Percentiles rank a stretch among this genome's conserved stretches.
Conservation (phyloP, 2,888 invertebrate genomes). For the Prenolepis imparis region DNA sequence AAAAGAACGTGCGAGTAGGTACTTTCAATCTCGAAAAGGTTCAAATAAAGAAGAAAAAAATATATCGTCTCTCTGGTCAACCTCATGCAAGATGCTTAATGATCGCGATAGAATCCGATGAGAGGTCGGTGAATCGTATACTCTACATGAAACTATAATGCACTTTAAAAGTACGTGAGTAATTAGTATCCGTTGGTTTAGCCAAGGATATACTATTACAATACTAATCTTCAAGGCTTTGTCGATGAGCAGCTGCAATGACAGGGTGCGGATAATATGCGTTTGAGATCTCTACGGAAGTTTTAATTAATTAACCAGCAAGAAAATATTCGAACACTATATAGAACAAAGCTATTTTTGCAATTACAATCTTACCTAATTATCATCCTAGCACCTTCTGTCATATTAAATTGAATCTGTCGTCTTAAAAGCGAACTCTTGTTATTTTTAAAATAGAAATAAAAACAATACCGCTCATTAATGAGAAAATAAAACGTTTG, state of each 20-base stretch:
- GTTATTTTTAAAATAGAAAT: neutral
- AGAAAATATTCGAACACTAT: neutral
- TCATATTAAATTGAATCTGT: neutral
- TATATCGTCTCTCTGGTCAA: constrained; percentile 7
- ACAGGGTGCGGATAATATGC: constrained; percentile 24
- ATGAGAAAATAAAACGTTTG: constrained; percentile 26
- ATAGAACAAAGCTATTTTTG: neutral
- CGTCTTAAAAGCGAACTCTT: neutral
- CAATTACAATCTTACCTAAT: neutral
- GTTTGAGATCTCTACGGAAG: constrained; percentile 1
- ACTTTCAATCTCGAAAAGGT: neutral
- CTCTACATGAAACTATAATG: constrained; percentile 52
- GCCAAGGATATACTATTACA: constrained; percentile 57
- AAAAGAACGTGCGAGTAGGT: constrained; percentile 2
- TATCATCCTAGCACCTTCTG: neutral
- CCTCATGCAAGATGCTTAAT: constrained; percentile 52
- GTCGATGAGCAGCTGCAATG: constrained; percentile 20
- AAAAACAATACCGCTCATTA: constrained; percentile 20
- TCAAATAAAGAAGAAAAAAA: constrained; percentile 7
- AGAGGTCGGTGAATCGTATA: constrained; percentile 53
- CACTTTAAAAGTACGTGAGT: constrained; percentile 56
- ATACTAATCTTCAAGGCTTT: constrained; percentile 56
- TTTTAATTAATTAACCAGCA: constrained; percentile 29
- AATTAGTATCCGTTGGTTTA: constrained; percentile 68
- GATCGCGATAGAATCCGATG: constrained; percentile 60